Conservation (phyloP, 2,113 vertebrate genomes). For the Phyllostomus discolor region DNA sequence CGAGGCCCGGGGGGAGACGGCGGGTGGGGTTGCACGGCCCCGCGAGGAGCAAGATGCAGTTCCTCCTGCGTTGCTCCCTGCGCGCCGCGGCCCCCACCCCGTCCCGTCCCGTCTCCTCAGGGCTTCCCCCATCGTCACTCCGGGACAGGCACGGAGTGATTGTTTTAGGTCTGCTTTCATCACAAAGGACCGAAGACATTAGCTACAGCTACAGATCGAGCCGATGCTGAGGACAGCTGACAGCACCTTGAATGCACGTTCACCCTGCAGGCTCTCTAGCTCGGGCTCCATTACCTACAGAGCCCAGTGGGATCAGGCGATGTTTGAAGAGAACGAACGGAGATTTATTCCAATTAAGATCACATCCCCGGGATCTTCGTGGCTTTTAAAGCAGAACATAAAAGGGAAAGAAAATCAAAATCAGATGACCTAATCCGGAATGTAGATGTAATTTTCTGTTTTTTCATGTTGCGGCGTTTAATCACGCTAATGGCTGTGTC, state of each 20-base stretch:
- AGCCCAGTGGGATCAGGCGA: background rate
- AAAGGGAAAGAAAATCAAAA: slow-evolving; percentile 47
- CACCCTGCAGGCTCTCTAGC: background rate
- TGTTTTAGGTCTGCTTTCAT: background rate
- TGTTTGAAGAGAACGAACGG: background rate
- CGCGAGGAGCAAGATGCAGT: background rate
- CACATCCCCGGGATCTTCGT: background rate
- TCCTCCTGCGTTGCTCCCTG: background rate
- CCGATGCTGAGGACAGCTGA: background rate
- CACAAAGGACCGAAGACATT: background rate
- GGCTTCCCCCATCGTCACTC: background rate
- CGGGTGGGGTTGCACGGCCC: background rate
- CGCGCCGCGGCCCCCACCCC: background rate
- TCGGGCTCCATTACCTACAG: background rate
- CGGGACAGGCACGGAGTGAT: background rate
- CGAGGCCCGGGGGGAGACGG: slow-evolving; percentile 9
- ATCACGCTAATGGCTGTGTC: slow-evolving; percentile 38
- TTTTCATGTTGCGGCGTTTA: slow-evolving; percentile 35
- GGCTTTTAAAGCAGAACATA: background rate
- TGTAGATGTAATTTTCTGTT: slow-evolving; percentile 22
- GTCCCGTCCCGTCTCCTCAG: background rate
- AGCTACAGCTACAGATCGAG: background rate
- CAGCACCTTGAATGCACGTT: background rate
- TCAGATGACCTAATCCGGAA: slow-evolving; percentile 26
- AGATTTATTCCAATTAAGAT: background rate